Percentiles rank a stretch among this genome's conserved stretches.
Evolutionary conservation across 2,113 vertebrate species (phyloP).

Genomic region (Oenanthe melanoleuca): DNA sequence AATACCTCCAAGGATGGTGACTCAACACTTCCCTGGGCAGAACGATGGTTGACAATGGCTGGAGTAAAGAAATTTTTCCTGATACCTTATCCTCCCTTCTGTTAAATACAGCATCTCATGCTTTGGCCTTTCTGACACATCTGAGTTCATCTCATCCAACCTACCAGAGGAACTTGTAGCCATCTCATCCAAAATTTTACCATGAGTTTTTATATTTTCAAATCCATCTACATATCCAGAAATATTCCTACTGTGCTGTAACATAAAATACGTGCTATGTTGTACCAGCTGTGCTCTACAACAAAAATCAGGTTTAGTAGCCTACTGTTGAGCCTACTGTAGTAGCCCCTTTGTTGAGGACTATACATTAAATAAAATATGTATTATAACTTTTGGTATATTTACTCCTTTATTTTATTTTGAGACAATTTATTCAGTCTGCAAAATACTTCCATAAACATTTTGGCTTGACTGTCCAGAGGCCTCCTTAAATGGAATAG

Average conservation of each 20-base stretch:
- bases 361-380: constrained; percentile 7
- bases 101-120: not conserved
- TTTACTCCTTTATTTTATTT: constrained; percentile 42
- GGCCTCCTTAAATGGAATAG: constrained; percentile 29
- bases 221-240: not conserved
- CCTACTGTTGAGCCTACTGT: not conserved
- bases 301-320: constrained; percentile 1
- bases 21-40: not conserved
- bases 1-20: not conserved
- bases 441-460: constrained; percentile 32
- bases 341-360: not conserved
- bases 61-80: not conserved
- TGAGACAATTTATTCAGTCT: constrained; percentile 34
- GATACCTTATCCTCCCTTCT: not conserved
- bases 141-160: not conserved
- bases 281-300: not conserved
- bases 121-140: not conserved
- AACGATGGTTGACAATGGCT: not conserved
- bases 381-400: constrained; percentile 7
- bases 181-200: not conserved
- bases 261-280: not conserved
- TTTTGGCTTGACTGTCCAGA: constrained; percentile 26
- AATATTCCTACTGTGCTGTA: not conserved
- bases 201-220: not conserved
- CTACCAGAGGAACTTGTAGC: not conserved